phyloP scores from a whole-genome alignment of 2,797 vertebrate genomes.

The Hippocampus kuda region DNA sequence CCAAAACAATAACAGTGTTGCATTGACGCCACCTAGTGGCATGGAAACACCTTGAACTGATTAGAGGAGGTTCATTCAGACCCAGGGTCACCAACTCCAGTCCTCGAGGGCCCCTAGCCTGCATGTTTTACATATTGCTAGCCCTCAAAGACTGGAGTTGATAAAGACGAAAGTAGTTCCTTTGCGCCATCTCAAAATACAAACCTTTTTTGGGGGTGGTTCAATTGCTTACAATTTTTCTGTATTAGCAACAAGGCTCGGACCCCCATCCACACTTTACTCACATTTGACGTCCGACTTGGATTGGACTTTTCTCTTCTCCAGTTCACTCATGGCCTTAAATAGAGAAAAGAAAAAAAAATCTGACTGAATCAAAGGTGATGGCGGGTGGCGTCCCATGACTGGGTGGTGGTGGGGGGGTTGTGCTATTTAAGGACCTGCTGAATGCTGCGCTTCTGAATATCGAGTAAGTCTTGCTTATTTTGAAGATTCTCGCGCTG shows the following conservation, averaged over 20 bases:
- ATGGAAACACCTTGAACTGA: background rate
- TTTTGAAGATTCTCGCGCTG: conserved; percentile 78
- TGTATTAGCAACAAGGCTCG: background rate
- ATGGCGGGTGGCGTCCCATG: background rate
- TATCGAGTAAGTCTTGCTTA: conserved; percentile 76
- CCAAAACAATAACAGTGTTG: background rate
- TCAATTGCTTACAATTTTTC: background rate
- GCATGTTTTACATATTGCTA: no score
- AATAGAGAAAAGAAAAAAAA: background rate
- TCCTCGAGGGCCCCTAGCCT: no score
- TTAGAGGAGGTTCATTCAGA: no score
- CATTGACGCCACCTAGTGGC: background rate
- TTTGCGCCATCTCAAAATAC: background rate
- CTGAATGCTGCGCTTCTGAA: conserved; percentile 75
- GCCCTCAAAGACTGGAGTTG: no score
- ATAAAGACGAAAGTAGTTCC: no score
- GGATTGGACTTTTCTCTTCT: background rate
- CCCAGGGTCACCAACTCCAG: no score
- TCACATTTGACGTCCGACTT: background rate
- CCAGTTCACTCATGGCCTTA: background rate
- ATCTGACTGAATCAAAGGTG: background rate
- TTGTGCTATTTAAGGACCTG: conserved; percentile 61
- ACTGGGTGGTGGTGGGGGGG: no score
- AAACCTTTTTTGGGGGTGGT: background rate
- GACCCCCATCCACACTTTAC: no score